These are phyloP conservation scores for Orthosia cruda DNA, from an alignment of 2,888 invertebrate genomes.

Conservation along the genomic window DNA sequence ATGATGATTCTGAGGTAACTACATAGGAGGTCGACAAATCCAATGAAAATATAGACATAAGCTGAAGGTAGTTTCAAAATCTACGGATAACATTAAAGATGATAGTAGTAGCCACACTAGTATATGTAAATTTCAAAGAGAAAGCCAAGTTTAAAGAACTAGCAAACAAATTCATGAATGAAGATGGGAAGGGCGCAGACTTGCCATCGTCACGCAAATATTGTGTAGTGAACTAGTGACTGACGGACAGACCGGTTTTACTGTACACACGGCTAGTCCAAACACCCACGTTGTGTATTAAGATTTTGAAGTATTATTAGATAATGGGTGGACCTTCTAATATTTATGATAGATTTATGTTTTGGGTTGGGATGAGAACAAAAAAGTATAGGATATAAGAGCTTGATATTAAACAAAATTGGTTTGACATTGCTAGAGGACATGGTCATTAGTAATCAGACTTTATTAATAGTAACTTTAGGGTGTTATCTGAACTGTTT, in stretches of 20 bases:
- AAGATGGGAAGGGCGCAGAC: constrained; percentile 76
- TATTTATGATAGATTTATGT: constrained; percentile 55
- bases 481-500: constrained; percentile 6
- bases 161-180: constrained; percentile 77
- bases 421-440: constrained; percentile 26
- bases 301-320: constrained; percentile 70
- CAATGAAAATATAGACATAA: not conserved
- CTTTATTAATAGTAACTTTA: constrained; percentile 6
- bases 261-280: constrained; percentile 78
- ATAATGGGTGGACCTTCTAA: constrained; percentile 59
- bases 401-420: constrained; percentile 28
- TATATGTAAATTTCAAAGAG: constrained; percentile 48
- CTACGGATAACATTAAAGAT: not conserved
- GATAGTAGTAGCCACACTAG: not conserved
- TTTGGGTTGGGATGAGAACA: constrained; percentile 34
- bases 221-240: constrained; percentile 80
- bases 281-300: constrained; percentile 74
- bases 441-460: constrained; percentile 13
- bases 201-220: constrained; percentile 84
- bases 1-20: not conserved
- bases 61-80: not conserved
- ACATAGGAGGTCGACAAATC: not conserved
- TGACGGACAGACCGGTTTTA: constrained; percentile 83
- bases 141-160: constrained; percentile 65
- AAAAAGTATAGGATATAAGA: constrained; percentile 33